Base-by-base conservation (phyloP, 35 echinoderm and acorn worm genomes). In the Patiria miniata region DNA sequence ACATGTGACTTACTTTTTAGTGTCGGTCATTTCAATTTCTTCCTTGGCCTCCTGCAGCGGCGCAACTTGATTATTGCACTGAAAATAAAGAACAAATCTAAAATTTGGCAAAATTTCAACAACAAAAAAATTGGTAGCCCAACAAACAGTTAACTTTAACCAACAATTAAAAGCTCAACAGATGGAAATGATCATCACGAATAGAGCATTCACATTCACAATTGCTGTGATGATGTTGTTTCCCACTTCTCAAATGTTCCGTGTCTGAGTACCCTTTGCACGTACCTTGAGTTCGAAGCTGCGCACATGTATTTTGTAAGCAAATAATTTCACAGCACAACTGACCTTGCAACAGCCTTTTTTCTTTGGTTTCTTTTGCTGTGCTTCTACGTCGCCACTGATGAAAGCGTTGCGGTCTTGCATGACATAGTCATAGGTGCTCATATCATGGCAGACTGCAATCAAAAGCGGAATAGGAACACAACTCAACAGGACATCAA, bases 341-440 rank as follows among this genome's bases (percentile, higher is more conserved):
- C 65, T 73, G 7, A 73, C 65, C 65, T 73, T 7, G n/a, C 65
- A 73, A 34, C 65, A 73, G 14, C 65, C 65, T 34, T 73, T 73
- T 34, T 73, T 73, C 65, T 9, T 73, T 73, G 65, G 65, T 73
- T 23, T 22, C 26, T 1, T 22, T n/a, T 39, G 18, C 82, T 61
- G 82, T 1, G 82, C 28, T 33, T 84, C 82, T 1, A 60, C 82
- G 37, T 84, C 82, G 5, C 32, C 5, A 19, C 21, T 58, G 33
- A 18, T 84, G 22, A 34, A 77, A 22, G 61, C 77, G 77, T 79
- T 68, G 21, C 94, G 69, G 78, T 91, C 85, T 57, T 78, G 81
- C 56, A 97, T 85, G 19, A 97, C 93, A 87, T 97, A 97, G 39
- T 97, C 94, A 87, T 97, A 97, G 1, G 94, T 97, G 68, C 90